phyloP scores from a whole-genome alignment of 2,797 vertebrate genomes.

The Amazona ochrocephala region DNA sequence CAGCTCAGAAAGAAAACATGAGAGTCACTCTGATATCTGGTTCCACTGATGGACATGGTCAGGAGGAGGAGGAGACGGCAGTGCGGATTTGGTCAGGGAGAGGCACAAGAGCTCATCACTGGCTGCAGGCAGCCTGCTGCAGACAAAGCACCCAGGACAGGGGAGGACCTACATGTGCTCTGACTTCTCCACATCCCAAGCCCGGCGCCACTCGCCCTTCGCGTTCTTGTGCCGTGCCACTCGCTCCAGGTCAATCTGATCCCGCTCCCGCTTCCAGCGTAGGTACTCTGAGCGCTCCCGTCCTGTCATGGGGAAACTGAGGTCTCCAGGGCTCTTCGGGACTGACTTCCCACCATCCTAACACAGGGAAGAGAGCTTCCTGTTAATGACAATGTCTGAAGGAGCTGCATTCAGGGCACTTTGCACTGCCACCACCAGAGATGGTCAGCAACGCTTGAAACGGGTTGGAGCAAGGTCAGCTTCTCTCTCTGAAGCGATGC shows the following conservation, averaged over 20 bases:
- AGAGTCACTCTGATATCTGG: neutral
- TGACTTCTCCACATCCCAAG: slow-evolving; percentile 95
- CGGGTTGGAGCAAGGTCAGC: neutral
- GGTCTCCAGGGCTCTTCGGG: slow-evolving; percentile 72
- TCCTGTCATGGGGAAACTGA: slow-evolving; percentile 76
- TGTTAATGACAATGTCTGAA: neutral
- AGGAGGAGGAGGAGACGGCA: neutral
- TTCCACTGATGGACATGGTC: neutral
- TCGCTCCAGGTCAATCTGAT: slow-evolving; percentile 92
- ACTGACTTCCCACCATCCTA: slow-evolving; percentile 66
- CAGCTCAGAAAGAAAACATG: neutral
- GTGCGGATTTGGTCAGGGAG: neutral
- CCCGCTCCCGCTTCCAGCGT: slow-evolving; percentile 93
- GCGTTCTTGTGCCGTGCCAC: slow-evolving; percentile 93
- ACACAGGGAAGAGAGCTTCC: neutral
- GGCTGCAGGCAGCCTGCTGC: neutral
- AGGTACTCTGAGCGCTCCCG: slow-evolving; percentile 87
- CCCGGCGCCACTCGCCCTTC: slow-evolving; percentile 95
- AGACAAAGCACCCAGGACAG: neutral
- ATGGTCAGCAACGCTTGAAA: neutral
- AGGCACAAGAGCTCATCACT: neutral
- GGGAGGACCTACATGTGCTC: slow-evolving; percentile 87
- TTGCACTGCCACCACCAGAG: neutral
- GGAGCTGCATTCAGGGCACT: neutral
- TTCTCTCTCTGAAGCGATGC: neutral